Evolutionary conservation across 2,113 vertebrate genomes (phyloP).

Genomic region (Pteruthius melanotis): DNA sequence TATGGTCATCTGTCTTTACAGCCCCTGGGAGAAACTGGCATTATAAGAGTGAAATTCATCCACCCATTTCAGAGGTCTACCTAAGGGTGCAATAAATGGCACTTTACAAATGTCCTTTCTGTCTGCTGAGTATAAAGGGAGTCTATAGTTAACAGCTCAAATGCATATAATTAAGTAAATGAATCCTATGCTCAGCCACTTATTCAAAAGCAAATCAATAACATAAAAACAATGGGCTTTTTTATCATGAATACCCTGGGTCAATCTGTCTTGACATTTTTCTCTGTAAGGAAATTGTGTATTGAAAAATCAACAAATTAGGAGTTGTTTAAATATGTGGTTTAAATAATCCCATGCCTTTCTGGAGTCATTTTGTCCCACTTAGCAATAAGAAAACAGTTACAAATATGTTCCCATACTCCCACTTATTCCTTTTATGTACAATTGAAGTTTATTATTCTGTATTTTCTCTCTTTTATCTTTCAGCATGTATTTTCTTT

Average conservation of each 20-base stretch:
- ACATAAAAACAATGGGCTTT: neutral
- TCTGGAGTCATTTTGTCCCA: neutral
- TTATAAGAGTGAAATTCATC: neutral
- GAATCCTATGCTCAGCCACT: neutral
- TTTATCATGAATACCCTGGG: neutral
- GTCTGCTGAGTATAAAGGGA: neutral
- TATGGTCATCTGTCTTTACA: neutral
- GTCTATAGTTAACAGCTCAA: neutral
- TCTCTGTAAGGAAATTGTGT: neutral
- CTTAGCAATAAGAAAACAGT: neutral
- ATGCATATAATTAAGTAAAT: neutral
- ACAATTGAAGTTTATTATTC: constrained; percentile 10
- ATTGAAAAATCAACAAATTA: neutral
- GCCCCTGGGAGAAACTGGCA: neutral
- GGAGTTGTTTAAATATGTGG: neutral
- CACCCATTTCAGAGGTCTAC: neutral
- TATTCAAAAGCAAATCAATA: neutral
- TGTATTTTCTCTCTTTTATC: constrained; percentile 13
- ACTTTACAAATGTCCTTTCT: neutral
- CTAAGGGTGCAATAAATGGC: neutral
- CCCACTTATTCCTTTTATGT: constrained; percentile 33
- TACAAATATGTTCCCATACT: constrained; percentile 26
- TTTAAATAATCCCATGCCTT: constrained; percentile 16
- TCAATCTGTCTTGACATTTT: neutral
- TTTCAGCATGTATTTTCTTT: constrained; percentile 17